phyloP scores from a whole-genome alignment of 23 tunicate genomes.

The Phallusia fumigata region DNA sequence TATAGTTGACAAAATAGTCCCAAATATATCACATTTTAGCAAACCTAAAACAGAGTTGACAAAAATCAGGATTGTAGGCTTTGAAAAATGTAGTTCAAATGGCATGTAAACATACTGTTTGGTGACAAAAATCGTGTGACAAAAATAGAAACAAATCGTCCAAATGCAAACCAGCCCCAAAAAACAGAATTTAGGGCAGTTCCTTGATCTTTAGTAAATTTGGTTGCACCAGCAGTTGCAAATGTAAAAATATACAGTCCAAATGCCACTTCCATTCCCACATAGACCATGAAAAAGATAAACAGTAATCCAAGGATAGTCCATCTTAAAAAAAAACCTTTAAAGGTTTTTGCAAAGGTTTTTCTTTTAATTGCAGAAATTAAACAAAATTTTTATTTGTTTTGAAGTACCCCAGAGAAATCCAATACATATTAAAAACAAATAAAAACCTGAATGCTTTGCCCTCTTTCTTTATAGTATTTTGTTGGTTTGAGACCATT shows the following conservation, averaged over 20 bases:
- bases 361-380: background rate
- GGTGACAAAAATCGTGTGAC: constrained; percentile 42
- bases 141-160: constrained; percentile 64
- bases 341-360: background rate
- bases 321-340: constrained; percentile 13
- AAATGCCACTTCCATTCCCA: constrained; percentile 77
- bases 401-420: too few relatives aligned
- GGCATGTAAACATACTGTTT: constrained; percentile 8
- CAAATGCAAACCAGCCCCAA: constrained; percentile 80
- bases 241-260: constrained; percentile 66
- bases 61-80: too few relatives aligned
- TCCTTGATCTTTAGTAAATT: constrained; percentile 56
- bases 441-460: constrained; percentile 31
- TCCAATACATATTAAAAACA: background rate
- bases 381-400: too few relatives aligned
- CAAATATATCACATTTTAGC: constrained; percentile 42
- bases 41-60: constrained; percentile 18
- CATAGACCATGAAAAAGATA: constrained; percentile 59
- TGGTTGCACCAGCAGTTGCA: constrained; percentile 44
- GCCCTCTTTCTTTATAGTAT: constrained; percentile 67
- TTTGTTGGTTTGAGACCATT: constrained; percentile 39
- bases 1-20: constrained; percentile 47
- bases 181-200: constrained; percentile 50
- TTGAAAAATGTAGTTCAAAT: background rate
- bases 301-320: constrained; percentile 45